phyloP scores from a whole-genome alignment of 1,140 invertebrate genomes.

The Whitmania pigra region DNA sequence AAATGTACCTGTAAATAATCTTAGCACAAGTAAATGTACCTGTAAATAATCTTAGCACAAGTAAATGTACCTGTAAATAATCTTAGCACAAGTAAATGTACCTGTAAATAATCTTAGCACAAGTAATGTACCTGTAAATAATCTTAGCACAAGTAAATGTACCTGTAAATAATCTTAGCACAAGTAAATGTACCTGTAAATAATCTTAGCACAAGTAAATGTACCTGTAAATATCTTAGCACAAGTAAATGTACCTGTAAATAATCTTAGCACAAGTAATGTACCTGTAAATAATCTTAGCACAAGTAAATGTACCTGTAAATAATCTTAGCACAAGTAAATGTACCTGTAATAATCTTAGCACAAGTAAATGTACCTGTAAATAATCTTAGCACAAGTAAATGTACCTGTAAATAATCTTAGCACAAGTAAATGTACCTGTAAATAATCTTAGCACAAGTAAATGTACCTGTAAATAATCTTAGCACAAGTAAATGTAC shows the following conservation, averaged over 20 bases:
- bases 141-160: slow-evolving; percentile 65
- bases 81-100: slow-evolving; percentile 66
- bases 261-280: slow-evolving; percentile 68
- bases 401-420: slow-evolving; percentile 74
- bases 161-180: slow-evolving; percentile 74
- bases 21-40: slow-evolving; percentile 68
- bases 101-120: slow-evolving; percentile 74
- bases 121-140: slow-evolving; percentile 67
- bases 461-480: slow-evolving; percentile 71
- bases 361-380: slow-evolving; percentile 68
- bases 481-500: slow-evolving; percentile 66
- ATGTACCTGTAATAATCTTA: slow-evolving; percentile 71
- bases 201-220: slow-evolving; percentile 66
- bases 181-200: slow-evolving; percentile 71
- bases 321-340: slow-evolving; percentile 66
- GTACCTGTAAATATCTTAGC: slow-evolving; percentile 76
- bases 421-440: slow-evolving; percentile 68
- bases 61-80: slow-evolving; percentile 70
- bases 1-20: slow-evolving; percentile 70
- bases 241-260: slow-evolving; percentile 67
- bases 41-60: slow-evolving; percentile 72
- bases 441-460: slow-evolving; percentile 71
- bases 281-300: slow-evolving; percentile 74
- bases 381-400: slow-evolving; percentile 68
- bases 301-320: slow-evolving; percentile 69